A percentile compares a stretch with the other conserved stretches of the same genome.
phyloP scores from a whole-genome alignment of 2,797 vertebrate genomes.

The Xyrichtys novacula region DNA sequence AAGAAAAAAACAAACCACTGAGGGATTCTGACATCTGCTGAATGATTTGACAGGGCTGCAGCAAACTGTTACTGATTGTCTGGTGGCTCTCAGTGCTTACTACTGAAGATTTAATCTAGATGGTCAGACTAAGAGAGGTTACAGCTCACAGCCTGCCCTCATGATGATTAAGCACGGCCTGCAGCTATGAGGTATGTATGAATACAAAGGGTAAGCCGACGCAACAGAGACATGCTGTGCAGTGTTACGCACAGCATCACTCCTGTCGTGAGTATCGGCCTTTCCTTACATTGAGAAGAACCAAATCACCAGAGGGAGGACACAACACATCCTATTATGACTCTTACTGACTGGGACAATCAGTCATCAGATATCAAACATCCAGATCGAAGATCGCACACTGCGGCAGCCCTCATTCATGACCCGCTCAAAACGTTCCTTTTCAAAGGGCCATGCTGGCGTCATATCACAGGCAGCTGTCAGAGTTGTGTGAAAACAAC shows the following conservation, averaged over 20 bases:
- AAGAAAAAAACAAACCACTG: slow-evolving; percentile 53
- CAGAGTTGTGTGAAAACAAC: slow-evolving; percentile 32
- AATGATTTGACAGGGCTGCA: slow-evolving; percentile 76
- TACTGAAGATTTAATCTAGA: slow-evolving; percentile 54
- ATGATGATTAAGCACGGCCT: slow-evolving; percentile 64
- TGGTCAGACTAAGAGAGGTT: slow-evolving; percentile 53
- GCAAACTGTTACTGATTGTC: slow-evolving; percentile 57
- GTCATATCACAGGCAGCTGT: slow-evolving; percentile 28
- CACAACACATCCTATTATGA: slow-evolving; percentile 44
- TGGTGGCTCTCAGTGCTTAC: slow-evolving; percentile 47
- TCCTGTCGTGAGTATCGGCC: slow-evolving; percentile 61
- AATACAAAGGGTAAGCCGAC: slow-evolving; percentile 69
- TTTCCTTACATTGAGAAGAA: slow-evolving; percentile 31
- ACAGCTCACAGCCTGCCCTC: slow-evolving; percentile 56
- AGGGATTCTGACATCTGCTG: slow-evolving; percentile 79
- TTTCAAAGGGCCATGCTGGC: slow-evolving; percentile 4
- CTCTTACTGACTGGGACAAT: slow-evolving; percentile 28
- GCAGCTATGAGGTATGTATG: slow-evolving; percentile 66
- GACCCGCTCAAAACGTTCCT: slow-evolving; percentile 13
- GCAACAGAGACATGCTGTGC: slow-evolving; percentile 60
- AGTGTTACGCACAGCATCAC: slow-evolving; percentile 55
- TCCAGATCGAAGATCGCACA: slow-evolving; percentile 29
- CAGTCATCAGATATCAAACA: slow-evolving; percentile 40
- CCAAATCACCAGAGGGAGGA: slow-evolving; percentile 31
- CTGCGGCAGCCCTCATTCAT: slow-evolving; percentile 21